Base-by-base conservation (phyloP, 1,140 invertebrate genomes). In the Drosophila parabipectinata region DNA sequence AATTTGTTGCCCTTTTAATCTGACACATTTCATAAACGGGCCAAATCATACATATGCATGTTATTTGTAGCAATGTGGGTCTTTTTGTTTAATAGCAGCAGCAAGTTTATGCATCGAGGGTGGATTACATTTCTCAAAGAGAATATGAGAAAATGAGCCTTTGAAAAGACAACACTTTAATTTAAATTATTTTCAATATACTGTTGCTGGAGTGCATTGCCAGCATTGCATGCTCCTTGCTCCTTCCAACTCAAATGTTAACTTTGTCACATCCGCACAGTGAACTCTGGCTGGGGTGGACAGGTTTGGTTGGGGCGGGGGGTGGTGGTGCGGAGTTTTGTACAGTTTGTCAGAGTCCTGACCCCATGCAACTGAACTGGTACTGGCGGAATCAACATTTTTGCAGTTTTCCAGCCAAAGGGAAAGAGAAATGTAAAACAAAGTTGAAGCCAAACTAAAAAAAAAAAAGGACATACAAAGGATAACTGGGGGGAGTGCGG, bases 191-290 rank as follows among this genome's bases (percentile, higher is more conserved):
- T 12, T 61, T 72, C 59, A 72, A 59, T 59, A 72, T 72, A 52
- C 26, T 52, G 15, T 26, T 18, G 44, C 47, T 39, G 61, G 24
- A 21, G 48, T 48, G 28, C 47, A 52, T 52, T 62, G 52, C 37
- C 52, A 60, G 62, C 54, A 41, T 15, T 45, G 14, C n/a, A 63
- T 26, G 64, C 34, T 37, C 34, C 10, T 10, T 12, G 28, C 68
- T 72, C n/a, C n/a, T 54, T 55, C 58, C 45, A 74, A 77, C 66
- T 83, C 69, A 83, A 84, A 79, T 84, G 81, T 85, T 77, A 80
- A 77, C 72, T 77, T 78, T 78, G 54, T 52, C 71, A 72, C 77
- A 83, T 53, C 72, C 74, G 57, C 64, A 72, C 67, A 67, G 63
- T 83, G 57, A 60, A 63, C 58, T 48, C 63, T 21, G 67, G 14